Evolutionary conservation across 2,113 vertebrate species (phyloP), one percentile per base, ranked within the genome.

Genomic region (Ciconia maguari): DNA sequence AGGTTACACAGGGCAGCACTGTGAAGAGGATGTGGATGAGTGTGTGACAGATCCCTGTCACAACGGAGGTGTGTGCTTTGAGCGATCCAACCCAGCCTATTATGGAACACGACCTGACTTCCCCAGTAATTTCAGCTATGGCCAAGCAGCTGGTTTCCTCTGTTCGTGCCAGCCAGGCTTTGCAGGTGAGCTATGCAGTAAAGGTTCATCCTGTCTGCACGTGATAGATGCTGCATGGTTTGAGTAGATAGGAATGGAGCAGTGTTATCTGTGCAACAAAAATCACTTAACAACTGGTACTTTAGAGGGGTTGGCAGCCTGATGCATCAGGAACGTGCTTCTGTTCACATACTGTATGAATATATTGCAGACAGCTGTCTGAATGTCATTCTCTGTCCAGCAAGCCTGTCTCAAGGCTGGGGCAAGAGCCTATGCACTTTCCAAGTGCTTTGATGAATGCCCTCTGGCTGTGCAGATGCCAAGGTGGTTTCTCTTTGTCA

Each of bases 121-220:
- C 72, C 96, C 95, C 10, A 17, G 42, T 2, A 74, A 71, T 22
- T 99, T 99, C 98, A 98, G 96, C 97, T 99, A 98, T 44, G 94
- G 94, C 64, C 87, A 83, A 0, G 99, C 99, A 0, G 98, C 98
- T 0, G 99, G 99, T 4, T 99, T 99, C 95, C 90, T 99, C 88
- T 99, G 99, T 77, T 97, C 41, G 44, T 99, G 99, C 93, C 97
- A 87, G 38, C 95, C 98, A 1, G 99, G 99, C 74, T 99, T 99
- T 66, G 95, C 97, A 65, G 99, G 99, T 99, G 95, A 98, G 97
- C 61, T 34, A 1, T 54, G 26, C 77, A 10, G 55, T 49, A 22
- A 15, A 58, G 36, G 11, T 29, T 11, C 19, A 2, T 14, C 51
- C 70, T 32, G 22, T 9, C 44, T 58, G 60, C 52, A 7, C 38